Percentiles rank a stretch among this genome's conserved stretches.
Evolutionary conservation across 30 jellyfish, hydroid and myxozoan genomes (phyloP).

Genomic region (Turritopsis rubra): DNA sequence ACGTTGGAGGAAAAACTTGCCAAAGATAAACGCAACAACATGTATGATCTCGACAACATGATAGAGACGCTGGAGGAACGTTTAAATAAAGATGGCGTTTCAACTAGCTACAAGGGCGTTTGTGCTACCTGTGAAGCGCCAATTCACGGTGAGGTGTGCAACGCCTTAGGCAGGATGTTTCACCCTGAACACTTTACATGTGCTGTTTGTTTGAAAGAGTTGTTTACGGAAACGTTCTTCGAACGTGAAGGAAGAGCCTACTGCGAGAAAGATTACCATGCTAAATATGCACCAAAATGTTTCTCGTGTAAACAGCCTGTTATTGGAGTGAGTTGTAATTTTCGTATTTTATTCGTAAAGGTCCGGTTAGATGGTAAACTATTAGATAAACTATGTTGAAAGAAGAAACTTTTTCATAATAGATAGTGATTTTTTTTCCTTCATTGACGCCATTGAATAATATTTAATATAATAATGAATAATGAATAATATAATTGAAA

Average conservation of each 20-base stretch:
- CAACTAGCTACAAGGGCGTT: conserved; percentile 21
- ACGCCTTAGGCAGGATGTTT: neutral
- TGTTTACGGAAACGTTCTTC: neutral
- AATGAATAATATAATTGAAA: no score
- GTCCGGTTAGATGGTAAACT: no score
- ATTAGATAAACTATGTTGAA: neutral
- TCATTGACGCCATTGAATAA: no score
- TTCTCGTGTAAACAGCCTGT: conserved; percentile 4
- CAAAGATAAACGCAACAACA: neutral
- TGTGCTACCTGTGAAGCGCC: conserved; percentile 1
- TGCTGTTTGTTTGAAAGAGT: neutral
- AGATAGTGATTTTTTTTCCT: no score
- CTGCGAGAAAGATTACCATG: conserved; percentile 5
- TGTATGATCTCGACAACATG: conserved; percentile 7
- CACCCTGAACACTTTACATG: conserved; percentile 4
- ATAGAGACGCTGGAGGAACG: conserved; percentile 5
- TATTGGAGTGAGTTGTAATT: neutral
- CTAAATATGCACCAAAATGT: conserved; percentile 15
- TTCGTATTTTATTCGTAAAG: neutral
- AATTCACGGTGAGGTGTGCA: neutral
- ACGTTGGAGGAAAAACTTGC: neutral
- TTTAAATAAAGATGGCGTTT: conserved; percentile 12
- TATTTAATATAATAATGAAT: no score
- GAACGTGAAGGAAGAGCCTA: conserved; percentile 9
- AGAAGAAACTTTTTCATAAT: no score